phyloP scores from a whole-genome alignment of 2,113 vertebrate genomes.

The Shinisaurus crocodilurus region DNA sequence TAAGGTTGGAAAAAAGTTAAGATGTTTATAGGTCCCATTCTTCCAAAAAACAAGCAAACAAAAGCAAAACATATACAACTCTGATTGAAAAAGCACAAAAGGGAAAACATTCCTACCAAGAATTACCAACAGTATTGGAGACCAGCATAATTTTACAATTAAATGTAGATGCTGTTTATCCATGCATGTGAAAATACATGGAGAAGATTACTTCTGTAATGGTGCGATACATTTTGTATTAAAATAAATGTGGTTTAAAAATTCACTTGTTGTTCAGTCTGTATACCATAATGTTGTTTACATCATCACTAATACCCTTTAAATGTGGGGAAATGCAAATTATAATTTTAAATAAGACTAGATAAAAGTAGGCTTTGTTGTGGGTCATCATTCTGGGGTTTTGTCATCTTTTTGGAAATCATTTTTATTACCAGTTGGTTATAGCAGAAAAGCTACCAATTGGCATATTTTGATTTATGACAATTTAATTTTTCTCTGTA shows the following conservation, averaged over 20 bases:
- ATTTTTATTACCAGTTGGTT: background rate
- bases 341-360: constrained; percentile 1
- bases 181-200: constrained; percentile 83
- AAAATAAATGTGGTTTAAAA: constrained; percentile 94
- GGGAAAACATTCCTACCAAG: constrained; percentile 48
- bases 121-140: constrained; percentile 54
- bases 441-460: background rate
- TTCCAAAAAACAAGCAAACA: constrained; percentile 30
- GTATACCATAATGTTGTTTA: constrained; percentile 48
- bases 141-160: constrained; percentile 59
- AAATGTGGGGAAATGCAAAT: background rate
- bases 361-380: background rate
- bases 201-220: constrained; percentile 82
- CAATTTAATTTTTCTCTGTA: background rate
- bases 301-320: background rate
- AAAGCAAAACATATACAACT: constrained; percentile 31
- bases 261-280: constrained; percentile 73
- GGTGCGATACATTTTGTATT: constrained; percentile 88
- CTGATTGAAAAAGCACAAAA: constrained; percentile 71
- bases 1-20: background rate
- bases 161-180: constrained; percentile 77
- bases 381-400: background rate
- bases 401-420: too few relatives aligned
- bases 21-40: constrained; percentile 46
- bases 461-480: background rate